phyloP scores from a whole-genome alignment of 1,140 invertebrate species.

The Scaptomyza pallida region DNA sequence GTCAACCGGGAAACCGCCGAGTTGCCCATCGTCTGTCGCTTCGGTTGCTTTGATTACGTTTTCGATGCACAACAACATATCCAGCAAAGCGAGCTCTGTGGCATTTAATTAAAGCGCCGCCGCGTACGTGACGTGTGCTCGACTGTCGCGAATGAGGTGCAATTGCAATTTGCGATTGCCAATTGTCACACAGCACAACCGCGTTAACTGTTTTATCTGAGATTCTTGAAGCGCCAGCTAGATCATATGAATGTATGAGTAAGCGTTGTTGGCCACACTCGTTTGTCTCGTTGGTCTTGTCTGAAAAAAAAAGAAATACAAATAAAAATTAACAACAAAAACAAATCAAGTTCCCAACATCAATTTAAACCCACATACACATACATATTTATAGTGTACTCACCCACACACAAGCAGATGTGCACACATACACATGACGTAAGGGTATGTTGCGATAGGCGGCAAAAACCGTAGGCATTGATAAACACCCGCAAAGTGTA shows the following conservation, averaged over 20 bases:
- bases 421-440: no score
- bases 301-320: no score
- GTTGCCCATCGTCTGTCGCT: slow-evolving; percentile 24
- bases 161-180: no score
- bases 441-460: slow-evolving; percentile 36
- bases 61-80: slow-evolving; percentile 28
- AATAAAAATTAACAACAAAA: no score
- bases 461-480: slow-evolving; percentile 48
- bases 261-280: slow-evolving; percentile 3
- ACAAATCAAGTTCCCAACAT: no score
- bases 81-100: slow-evolving; percentile 20
- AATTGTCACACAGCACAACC: no score
- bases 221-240: slow-evolving; percentile 1
- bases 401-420: no score
- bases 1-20: slow-evolving; percentile 74
- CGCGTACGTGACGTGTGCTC: slow-evolving; percentile 49
- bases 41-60: slow-evolving; percentile 50
- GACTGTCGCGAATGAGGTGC: slow-evolving; percentile 21
- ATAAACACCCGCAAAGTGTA: slow-evolving; percentile 53
- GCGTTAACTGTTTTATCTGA: no score
- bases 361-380: slow-evolving; percentile 26
- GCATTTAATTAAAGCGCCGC: slow-evolving; percentile 54
- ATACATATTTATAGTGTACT: no score
- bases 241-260: slow-evolving; percentile 15
- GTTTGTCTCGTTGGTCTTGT: not conserved